These are phyloP conservation scores for Plebejus anna DNA, from an alignment of 2,888 invertebrate genomes.

Conservation along the genomic window DNA sequence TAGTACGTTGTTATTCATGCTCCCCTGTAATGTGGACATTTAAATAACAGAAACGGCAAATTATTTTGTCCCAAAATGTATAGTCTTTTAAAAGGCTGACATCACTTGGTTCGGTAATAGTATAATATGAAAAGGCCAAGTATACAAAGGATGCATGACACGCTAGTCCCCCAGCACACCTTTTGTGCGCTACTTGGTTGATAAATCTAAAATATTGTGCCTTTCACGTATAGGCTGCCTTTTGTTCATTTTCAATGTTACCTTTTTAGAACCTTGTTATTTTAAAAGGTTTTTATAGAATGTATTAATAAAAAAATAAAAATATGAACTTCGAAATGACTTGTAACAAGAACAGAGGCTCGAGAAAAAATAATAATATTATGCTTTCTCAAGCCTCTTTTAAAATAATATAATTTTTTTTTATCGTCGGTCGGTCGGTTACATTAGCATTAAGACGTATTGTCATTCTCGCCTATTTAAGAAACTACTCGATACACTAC, in stretches of 20 bases:
- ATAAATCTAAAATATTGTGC: slow-evolving; percentile 28
- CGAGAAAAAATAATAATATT: neutral
- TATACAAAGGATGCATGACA: slow-evolving; percentile 27
- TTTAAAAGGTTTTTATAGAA: neutral
- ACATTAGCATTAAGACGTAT: neutral
- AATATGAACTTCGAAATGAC: neutral
- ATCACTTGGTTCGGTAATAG: slow-evolving; percentile 18
- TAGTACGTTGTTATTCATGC: no score
- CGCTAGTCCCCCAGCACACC: slow-evolving; percentile 17
- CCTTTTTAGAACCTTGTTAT: neutral
- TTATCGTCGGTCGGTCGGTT: neutral
- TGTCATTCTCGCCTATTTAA: no score
- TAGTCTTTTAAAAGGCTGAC: neutral
- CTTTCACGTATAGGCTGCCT: slow-evolving; percentile 2
- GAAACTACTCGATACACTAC: no score
- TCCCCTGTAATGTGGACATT: no score
- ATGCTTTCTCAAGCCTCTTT: no score
- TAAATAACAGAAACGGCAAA: neutral
- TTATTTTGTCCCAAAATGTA: neutral
- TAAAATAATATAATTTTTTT: neutral
- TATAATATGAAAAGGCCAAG: slow-evolving; percentile 28
- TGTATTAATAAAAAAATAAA: neutral
- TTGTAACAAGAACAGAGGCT: neutral
- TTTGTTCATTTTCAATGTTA: neutral
- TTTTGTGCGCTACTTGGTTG: slow-evolving; percentile 27